Percentiles rank a stretch among this genome's conserved stretches.
Evolutionary conservation across 2,888 invertebrate genomes (phyloP).

Genomic region (Acleris literana): DNA sequence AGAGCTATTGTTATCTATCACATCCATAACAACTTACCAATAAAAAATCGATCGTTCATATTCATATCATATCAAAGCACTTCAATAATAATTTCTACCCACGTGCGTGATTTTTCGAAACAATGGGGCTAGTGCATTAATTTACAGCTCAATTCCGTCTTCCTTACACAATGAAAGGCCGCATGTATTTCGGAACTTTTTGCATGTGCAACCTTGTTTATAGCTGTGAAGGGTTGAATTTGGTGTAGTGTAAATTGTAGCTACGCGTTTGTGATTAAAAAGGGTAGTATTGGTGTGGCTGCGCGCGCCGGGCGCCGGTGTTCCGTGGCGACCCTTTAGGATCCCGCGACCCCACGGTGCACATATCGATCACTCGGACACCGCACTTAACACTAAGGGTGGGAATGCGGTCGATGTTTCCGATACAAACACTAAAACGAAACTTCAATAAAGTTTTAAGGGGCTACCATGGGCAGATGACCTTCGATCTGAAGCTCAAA

Average conservation of each 20-base stretch:
- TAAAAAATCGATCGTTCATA: conserved; percentile 29
- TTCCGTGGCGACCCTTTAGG: conserved; percentile 43
- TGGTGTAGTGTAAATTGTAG: no score
- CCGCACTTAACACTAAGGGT: conserved; percentile 21
- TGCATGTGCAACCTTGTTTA: conserved; percentile 21
- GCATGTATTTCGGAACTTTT: no score
- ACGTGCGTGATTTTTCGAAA: conserved; percentile 42
- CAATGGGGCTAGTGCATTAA: conserved; percentile 51
- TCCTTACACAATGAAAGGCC: no score
- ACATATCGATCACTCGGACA: conserved; percentile 38
- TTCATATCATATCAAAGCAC: conserved; percentile 21
- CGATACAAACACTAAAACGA: neutral
- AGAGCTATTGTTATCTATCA: neutral
- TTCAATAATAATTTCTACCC: conserved; percentile 35
- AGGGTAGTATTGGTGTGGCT: conserved; percentile 27
- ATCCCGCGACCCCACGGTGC: conserved; percentile 17
- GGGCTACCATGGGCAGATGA: no score
- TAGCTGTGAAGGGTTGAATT: no score
- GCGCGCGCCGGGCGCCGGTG: conserved; percentile 62
- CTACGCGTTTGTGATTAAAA: neutral
- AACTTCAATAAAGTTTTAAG: neutral
- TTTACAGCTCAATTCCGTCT: conserved; percentile 49
- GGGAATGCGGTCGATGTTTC: conserved; percentile 7
- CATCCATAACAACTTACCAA: conserved; percentile 7
- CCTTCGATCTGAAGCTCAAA: no score